A percentile compares a stretch with the other conserved stretches of the same genome.
These are phyloP conservation scores for Caenorhabditis brenneri DNA, from an alignment of 1,140 invertebrate genomes.

Conservation along the genomic window DNA sequence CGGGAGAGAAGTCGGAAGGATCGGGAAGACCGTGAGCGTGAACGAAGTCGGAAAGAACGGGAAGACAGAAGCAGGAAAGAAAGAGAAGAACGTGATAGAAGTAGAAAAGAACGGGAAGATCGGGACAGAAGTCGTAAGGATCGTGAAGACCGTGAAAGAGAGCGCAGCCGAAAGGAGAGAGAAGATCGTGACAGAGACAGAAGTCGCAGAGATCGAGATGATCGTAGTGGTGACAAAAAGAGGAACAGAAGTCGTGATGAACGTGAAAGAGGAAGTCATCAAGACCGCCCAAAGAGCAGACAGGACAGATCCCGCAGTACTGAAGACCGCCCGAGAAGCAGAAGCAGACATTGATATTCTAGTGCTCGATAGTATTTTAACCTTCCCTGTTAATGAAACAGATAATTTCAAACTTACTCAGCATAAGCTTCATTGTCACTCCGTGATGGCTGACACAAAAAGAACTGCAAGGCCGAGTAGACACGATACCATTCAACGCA, in stretches of 20 bases:
- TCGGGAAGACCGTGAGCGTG: slow-evolving; percentile 32
- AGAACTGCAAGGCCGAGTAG: slow-evolving; percentile 97
- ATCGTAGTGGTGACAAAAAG: neutral
- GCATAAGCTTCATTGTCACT: slow-evolving; percentile 36
- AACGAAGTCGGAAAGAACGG: neutral
- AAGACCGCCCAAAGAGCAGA: neutral
- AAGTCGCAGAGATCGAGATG: neutral
- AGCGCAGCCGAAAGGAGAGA: neutral
- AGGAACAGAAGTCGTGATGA: neutral
- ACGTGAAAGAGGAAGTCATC: neutral
- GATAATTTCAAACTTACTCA: slow-evolving; percentile 37
- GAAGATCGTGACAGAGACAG: neutral
- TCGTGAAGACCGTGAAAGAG: neutral
- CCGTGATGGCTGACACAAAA: slow-evolving; percentile 78
- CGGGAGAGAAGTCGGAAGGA: slow-evolving; percentile 15
- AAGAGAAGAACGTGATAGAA: neutral
- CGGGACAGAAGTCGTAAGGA: neutral
- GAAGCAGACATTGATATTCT: slow-evolving; percentile 76
- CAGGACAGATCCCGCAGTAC: no score
- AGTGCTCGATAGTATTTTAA: neutral
- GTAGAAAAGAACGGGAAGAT: neutral
- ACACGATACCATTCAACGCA: slow-evolving; percentile 95
- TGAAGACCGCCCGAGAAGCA: no score
- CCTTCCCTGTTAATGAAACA: neutral
- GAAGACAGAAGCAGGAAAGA: neutral